Evolutionary conservation across 2,888 invertebrate species (phyloP), one percentile per base, ranked within the genome.

Genomic region (Plagodis pulveraria): DNA sequence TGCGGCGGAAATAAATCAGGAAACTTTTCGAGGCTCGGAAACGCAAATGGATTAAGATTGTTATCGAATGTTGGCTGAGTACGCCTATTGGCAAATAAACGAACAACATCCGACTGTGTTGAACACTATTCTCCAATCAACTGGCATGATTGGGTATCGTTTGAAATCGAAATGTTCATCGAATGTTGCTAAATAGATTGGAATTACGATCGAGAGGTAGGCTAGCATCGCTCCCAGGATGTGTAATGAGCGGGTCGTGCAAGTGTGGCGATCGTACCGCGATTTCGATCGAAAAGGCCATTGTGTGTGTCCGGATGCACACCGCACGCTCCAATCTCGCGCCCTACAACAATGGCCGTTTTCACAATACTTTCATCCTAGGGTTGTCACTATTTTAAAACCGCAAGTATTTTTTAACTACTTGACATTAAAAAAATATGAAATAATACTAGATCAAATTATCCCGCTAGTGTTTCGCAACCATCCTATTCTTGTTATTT

Each of bases 261-360:
- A 59, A 58, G 68, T 70, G 70, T 76, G 73, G 72, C 76, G 82
- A 83, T 86, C 77, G 73, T 77, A 81, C 81, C 82, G 79, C 72
- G 86, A 87, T 87, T 76, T 73, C 79, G 83, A 88, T 87, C 84
- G 81, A 76, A 71, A 76, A 72, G 63, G 71, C 76, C 63, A 85
- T 87, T 87, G 87, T 88, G 76, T 70, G 62, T 71, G 75, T 72
- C 82, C 86, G 86, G 88, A 86, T 81, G 81, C 81, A 75, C 79
- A 82, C 86, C 85, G 79, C 84, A 84, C 81, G 84, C 77, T 85
- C 78, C 80, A 80, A 83, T 82, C 81, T 84, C 82, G 78, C 83
- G 78, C 81, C 70, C 74, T 67, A 58, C 52, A 72, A 81, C 83
- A 84, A 83, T 83, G 71, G 71, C 64, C 58, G 71, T 57, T 63